Percentiles rank a stretch among this genome's conserved stretches.
These are phyloP conservation scores for Sandelia bainsii DNA, from an alignment of 2,797 vertebrate genomes.

Conservation along the genomic window DNA sequence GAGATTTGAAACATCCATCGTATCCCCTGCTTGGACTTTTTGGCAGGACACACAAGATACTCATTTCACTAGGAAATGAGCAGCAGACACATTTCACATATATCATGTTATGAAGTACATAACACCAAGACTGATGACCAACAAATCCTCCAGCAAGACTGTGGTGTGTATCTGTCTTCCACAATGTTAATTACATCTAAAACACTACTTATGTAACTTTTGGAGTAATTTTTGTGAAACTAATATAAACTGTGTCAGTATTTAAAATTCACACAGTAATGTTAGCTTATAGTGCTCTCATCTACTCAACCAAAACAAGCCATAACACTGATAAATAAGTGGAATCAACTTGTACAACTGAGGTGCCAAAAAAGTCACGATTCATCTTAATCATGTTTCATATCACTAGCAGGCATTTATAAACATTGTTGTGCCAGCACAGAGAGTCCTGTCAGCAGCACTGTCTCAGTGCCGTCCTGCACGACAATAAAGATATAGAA, in stretches of 20 bases:
- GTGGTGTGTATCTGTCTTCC: neutral
- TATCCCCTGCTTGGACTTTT: conserved; percentile 27
- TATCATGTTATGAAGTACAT: conserved; percentile 16
- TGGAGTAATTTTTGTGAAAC: neutral
- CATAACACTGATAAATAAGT: no score
- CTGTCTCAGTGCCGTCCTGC: no score
- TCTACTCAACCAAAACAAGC: neutral
- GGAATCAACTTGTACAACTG: no score
- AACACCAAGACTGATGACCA: conserved; percentile 2
- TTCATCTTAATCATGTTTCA: no score
- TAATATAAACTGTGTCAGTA: neutral
- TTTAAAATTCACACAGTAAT: neutral
- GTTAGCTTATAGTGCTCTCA: neutral
- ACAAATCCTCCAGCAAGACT: conserved; percentile 2
- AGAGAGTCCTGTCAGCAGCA: no score
- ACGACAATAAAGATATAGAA: no score
- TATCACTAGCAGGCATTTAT: no score
- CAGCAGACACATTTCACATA: conserved; percentile 22
- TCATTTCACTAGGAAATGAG: conserved; percentile 32
- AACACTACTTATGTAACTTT: conserved; percentile 7
- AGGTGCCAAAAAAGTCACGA: no score
- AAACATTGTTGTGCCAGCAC: no score
- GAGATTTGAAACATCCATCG: neutral
- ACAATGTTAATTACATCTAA: conserved; percentile 18
- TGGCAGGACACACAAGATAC: conserved; percentile 26